phyloP scores from a whole-genome alignment of 2,797 vertebrate species.

The Aratinga solstitialis region DNA sequence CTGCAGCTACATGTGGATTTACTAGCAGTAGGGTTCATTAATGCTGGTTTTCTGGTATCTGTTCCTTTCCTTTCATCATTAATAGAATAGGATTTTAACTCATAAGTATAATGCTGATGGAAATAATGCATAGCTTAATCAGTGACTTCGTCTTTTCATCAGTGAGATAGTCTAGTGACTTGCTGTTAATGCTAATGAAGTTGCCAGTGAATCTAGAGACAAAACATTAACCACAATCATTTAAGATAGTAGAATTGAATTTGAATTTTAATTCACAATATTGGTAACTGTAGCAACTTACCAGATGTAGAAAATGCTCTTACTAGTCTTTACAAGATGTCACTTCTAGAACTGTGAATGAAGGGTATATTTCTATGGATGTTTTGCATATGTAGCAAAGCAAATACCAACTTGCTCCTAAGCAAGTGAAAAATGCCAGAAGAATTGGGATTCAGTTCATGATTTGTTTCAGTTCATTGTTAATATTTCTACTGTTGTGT shows the following conservation, averaged over 20 bases:
- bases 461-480: neutral
- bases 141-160: neutral
- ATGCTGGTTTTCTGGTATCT: neutral
- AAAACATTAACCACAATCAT: neutral
- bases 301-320: neutral
- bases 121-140: constrained; percentile 19
- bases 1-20: constrained; percentile 1
- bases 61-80: constrained; percentile 19
- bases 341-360: neutral
- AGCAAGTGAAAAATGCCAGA: neutral
- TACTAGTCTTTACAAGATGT: neutral
- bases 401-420: neutral
- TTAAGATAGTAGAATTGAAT: neutral
- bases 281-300: neutral
- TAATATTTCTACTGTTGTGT: neutral
- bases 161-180: neutral
- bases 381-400: neutral
- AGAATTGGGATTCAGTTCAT: neutral
- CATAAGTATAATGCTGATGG: constrained; percentile 5
- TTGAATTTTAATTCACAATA: neutral
- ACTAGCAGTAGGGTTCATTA: neutral
- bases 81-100: constrained; percentile 37
- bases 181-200: constrained; percentile 14
- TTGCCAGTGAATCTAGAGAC: neutral
- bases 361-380: neutral